These are phyloP conservation scores for Ceratina calcarata DNA, from an alignment of 1,140 invertebrate species.

Conservation along the genomic window DNA sequence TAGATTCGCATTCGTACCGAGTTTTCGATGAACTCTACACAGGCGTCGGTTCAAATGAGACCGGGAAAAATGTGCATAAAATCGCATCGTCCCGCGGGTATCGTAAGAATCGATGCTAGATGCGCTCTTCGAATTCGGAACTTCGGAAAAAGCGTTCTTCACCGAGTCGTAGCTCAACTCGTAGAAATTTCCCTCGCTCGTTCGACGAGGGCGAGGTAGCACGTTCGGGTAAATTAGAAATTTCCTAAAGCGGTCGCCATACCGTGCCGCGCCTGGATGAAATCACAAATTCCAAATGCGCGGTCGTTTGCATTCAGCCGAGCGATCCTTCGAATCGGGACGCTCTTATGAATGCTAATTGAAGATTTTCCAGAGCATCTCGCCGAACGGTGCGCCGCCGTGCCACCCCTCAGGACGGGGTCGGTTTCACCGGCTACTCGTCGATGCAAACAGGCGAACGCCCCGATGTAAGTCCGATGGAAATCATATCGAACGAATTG, in stretches of 20 bases:
- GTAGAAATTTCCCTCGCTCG: not conserved
- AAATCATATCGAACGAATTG: slow-evolving; percentile 2
- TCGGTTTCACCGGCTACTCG: not conserved
- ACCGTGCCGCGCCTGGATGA: not conserved
- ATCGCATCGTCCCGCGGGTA: not conserved
- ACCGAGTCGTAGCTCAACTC: not conserved
- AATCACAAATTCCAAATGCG: slow-evolving; percentile 48
- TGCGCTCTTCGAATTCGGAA: slow-evolving; percentile 7
- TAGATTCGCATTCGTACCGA: not conserved
- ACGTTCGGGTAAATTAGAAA: slow-evolving; percentile 55
- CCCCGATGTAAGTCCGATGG: not conserved
- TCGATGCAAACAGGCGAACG: not conserved
- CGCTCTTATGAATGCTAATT: slow-evolving; percentile 64
- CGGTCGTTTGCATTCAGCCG: slow-evolving; percentile 57
- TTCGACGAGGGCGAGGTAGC: not conserved
- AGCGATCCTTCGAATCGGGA: slow-evolving; percentile 54
- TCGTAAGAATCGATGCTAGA: slow-evolving; percentile 13
- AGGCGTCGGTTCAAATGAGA: not conserved
- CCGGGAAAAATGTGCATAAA: not conserved
- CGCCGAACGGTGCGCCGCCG: not conserved
- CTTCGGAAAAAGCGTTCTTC: slow-evolving; percentile 11
- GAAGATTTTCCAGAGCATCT: slow-evolving; percentile 52
- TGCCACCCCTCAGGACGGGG: not conserved
- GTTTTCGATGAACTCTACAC: not conserved
- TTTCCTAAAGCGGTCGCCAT: slow-evolving; percentile 32